These are phyloP conservation scores for Bubo blakistoni DNA, from an alignment of 2,113 vertebrate genomes.

Conservation along the genomic window DNA sequence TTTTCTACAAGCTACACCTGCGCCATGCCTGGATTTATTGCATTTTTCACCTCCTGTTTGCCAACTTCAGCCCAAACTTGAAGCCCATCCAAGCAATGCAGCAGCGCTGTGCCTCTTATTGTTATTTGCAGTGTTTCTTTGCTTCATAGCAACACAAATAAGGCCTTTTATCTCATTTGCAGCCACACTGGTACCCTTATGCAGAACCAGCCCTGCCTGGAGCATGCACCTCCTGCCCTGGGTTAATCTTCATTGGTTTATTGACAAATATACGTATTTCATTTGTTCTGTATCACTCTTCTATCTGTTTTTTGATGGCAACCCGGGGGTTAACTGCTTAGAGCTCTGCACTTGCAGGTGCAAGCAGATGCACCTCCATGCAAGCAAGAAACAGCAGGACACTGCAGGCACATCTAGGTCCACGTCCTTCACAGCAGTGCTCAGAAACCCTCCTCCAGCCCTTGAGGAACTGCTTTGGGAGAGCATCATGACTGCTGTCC, in stretches of 20 bases:
- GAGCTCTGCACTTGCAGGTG: neutral
- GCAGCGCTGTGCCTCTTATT: too few relatives aligned
- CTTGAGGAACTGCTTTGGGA: neutral
- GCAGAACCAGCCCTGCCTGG: neutral
- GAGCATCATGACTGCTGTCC: fast-evolving
- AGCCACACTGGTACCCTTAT: neutral
- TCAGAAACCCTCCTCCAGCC: neutral
- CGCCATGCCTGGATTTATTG: neutral
- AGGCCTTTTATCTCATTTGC: neutral
- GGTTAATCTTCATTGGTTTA: neutral
- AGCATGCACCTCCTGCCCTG: neutral
- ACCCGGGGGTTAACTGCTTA: fast-evolving
- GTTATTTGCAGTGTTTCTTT: neutral
- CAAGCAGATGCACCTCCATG: neutral
- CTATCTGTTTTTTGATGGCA: neutral
- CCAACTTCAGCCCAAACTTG: neutral
- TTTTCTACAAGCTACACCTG: neutral
- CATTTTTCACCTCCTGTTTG: neutral
- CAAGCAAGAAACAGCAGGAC: neutral
- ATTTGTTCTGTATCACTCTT: neutral
- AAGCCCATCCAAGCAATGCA: neutral
- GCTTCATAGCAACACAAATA: neutral
- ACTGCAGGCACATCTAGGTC: neutral
- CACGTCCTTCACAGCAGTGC: too few relatives aligned
- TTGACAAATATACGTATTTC: neutral